Evolutionary conservation across 1,140 invertebrate species (phyloP), one percentile per base, ranked within the genome.

Genomic region (Sipha flava): DNA sequence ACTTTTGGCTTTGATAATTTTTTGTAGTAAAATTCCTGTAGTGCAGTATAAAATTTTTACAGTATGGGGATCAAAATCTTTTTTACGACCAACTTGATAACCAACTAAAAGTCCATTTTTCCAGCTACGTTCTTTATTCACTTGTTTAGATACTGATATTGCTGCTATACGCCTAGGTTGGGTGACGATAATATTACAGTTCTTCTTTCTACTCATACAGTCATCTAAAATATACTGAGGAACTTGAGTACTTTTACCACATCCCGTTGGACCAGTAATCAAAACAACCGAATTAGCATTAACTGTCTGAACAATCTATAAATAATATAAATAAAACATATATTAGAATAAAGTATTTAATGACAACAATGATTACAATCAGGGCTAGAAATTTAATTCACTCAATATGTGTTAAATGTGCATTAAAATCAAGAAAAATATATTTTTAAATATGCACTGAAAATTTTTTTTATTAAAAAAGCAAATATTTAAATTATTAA

Each of bases 31-130:
- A 26, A 92, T 90, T 43, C 91, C 91, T 80, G 89, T 90, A 79
- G 97, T 94, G 75, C 96, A 94, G 86, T 94, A 99, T 4, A 91
- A 90, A 6, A 99, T 87, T 6, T 94, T 87, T 0, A 95, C 97
- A 18, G 81, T 72, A 81, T 96, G 92, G 7, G 82, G 82, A 31
- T 88, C 88, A 1, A 86, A 87, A 83, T 87, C 86, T 18, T 85
- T 86, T 66, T 90, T 88, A 83, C 92, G 85, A 12, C 90, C 90
- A 80, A 94, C 90, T 88, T 95, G 92, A 85, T 94, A 96, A 6
- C 95, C 95, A 80, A 96, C 92, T 77, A 95, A 85, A 1, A 88
- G 88, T 21, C 94, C 94, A 40, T 95, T 82, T 80, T 88, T 85
- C 89, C 94, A 94, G 0, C 89, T 87, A 84, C 93, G 86, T 86